phyloP scores from a whole-genome alignment of 2,797 vertebrate genomes.

The Champsocephalus gunnari region DNA sequence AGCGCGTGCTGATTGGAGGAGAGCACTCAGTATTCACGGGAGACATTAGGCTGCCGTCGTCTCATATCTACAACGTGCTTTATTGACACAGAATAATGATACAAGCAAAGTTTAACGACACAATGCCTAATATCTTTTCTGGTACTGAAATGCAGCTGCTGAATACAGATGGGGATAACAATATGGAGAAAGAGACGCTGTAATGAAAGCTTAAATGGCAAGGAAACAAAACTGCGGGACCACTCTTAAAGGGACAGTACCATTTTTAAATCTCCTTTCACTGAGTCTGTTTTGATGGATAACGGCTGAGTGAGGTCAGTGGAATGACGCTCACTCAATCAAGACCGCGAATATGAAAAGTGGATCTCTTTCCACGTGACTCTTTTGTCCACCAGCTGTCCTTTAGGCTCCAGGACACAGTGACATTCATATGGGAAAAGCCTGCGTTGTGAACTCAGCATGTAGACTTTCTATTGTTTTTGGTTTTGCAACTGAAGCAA shows the following conservation, averaged over 20 bases:
- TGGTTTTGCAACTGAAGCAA: neutral
- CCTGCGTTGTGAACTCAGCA: neutral
- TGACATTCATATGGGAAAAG: neutral
- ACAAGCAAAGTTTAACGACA: slow-evolving; percentile 34
- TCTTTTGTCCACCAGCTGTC: neutral
- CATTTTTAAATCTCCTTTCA: neutral
- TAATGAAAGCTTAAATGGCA: slow-evolving; percentile 9
- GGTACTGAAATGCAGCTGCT: slow-evolving; percentile 20
- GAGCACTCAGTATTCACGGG: slow-evolving; percentile 45
- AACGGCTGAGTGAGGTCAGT: slow-evolving; percentile 1
- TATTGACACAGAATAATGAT: slow-evolving; percentile 49
- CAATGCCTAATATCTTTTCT: slow-evolving; percentile 28
- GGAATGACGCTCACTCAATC: neutral
- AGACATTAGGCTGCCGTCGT: slow-evolving; percentile 34
- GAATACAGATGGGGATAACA: slow-evolving; percentile 34
- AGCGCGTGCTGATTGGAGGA: slow-evolving; percentile 26
- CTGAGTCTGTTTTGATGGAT: neutral
- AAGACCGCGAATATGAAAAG: neutral
- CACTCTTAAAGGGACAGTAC: neutral
- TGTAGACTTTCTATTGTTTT: neutral
- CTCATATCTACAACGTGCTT: slow-evolving; percentile 37
- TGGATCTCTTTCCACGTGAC: neutral
- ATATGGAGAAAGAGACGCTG: neutral
- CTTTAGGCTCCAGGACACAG: neutral
- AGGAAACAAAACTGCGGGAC: slow-evolving; percentile 2